These are phyloP conservation scores for Musca domestica DNA, from an alignment of 1,140 invertebrate species.

Conservation along the genomic window DNA sequence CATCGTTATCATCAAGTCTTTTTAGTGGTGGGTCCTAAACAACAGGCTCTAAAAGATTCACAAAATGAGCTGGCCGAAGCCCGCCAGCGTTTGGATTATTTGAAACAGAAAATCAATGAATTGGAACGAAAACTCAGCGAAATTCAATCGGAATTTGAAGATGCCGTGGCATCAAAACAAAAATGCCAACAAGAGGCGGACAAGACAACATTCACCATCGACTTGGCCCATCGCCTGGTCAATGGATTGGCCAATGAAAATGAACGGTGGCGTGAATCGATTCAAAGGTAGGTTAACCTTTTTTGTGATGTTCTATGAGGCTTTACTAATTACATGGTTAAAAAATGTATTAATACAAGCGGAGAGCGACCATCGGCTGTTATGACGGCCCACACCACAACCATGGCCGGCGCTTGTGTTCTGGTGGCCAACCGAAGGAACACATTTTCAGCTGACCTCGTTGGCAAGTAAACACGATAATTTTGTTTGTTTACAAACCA, in stretches of 20 bases:
- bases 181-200: conserved; percentile 86
- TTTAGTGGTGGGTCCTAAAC: conserved; percentile 89
- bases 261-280: conserved; percentile 62
- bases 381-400: too few relatives aligned
- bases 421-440: too few relatives aligned
- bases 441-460: too few relatives aligned
- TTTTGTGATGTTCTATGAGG: too few relatives aligned
- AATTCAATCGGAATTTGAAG: conserved; percentile 79
- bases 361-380: too few relatives aligned
- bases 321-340: too few relatives aligned
- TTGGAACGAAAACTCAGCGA: conserved; percentile 75
- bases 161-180: conserved; percentile 81
- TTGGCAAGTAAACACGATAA: too few relatives aligned
- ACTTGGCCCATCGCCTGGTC: conserved; percentile 90
- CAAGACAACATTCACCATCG: conserved; percentile 79
- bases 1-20: conserved; percentile 89
- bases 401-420: too few relatives aligned
- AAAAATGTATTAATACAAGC: too few relatives aligned
- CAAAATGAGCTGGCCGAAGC: conserved; percentile 83
- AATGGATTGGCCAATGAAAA: conserved; percentile 93
- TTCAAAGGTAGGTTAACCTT: conserved; percentile 43
- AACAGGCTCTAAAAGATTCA: conserved; percentile 74
- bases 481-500: too few relatives aligned
- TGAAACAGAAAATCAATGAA: conserved; percentile 64
- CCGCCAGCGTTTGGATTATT: conserved; percentile 79